Evolutionary conservation across 2,797 vertebrate genomes (phyloP).

Genomic region (Varecia variegata): DNA sequence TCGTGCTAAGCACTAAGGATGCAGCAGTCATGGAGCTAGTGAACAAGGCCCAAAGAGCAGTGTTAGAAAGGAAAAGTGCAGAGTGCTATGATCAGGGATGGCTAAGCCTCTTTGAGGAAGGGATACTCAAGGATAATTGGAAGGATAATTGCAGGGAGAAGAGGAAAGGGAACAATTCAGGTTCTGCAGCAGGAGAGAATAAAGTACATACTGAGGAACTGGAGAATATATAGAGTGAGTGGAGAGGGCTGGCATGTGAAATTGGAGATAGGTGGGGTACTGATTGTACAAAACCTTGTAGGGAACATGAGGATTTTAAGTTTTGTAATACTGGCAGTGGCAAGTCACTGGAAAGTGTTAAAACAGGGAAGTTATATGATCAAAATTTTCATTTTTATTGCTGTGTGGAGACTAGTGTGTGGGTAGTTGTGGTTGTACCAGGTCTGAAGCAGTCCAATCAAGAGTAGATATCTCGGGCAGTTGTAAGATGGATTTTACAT

Average conservation of each 20-base stretch:
- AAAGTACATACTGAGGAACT: neutral
- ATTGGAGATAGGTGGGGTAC: neutral
- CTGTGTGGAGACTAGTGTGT: neutral
- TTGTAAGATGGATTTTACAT: neutral
- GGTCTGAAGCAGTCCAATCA: neutral
- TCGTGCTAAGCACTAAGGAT: neutral
- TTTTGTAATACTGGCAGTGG: neutral
- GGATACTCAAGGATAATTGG: neutral
- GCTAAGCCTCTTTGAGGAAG: neutral
- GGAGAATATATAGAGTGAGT: neutral
- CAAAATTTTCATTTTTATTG: constrained; percentile 9
- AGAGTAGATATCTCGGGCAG: neutral
- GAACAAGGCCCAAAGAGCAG: neutral
- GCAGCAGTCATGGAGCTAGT: neutral
- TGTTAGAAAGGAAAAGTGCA: neutral
- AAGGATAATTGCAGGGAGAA: neutral
- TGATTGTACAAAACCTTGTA: neutral
- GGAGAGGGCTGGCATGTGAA: neutral
- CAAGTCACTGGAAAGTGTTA: neutral
- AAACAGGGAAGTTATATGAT: neutral
- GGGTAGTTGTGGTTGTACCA: neutral
- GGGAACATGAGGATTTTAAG: neutral
- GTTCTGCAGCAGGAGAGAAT: neutral
- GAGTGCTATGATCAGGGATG: neutral
- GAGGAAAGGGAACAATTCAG: neutral